Conservation (phyloP, 2,888 invertebrate genomes). For the Gryllus longicercus region DNA sequence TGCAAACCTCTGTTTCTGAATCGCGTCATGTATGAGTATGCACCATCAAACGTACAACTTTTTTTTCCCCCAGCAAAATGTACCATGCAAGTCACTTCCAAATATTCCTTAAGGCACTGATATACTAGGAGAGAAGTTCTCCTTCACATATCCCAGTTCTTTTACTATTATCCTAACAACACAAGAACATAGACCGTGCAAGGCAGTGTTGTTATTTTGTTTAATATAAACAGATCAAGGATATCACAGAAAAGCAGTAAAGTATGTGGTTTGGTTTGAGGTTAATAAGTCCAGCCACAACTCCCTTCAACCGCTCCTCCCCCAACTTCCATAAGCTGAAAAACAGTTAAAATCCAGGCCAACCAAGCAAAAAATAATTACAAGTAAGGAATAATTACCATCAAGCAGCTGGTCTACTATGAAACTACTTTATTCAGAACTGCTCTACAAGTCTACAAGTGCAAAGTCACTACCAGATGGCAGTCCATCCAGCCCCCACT, state of each 20-base stretch:
- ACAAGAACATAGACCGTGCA: constrained; percentile 21
- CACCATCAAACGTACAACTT: neutral
- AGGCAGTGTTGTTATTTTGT: constrained; percentile 21
- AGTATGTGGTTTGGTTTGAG: constrained; percentile 19
- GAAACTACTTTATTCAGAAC: constrained; percentile 56
- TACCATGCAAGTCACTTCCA: constrained; percentile 17
- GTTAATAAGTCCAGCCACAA: constrained; percentile 30
- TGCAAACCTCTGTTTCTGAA: neutral
- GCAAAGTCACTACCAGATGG: constrained; percentile 37
- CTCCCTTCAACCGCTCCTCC: constrained; percentile 35
- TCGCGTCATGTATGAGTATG: neutral
- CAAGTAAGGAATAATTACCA: constrained; percentile 37
- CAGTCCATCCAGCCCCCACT: constrained; percentile 38
- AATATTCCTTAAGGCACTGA: constrained; percentile 17
- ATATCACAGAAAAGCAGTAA: constrained; percentile 32
- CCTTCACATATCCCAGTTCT: neutral
- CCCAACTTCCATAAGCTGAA: constrained; percentile 35
- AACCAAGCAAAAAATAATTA: constrained; percentile 37
- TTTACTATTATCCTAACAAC: neutral
- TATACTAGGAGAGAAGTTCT: constrained; percentile 24
- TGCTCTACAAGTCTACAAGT: constrained; percentile 52
- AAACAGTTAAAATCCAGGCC: constrained; percentile 37
- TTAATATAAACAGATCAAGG: constrained; percentile 2
- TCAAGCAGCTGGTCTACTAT: constrained; percentile 50
- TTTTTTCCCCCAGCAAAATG: neutral